These are phyloP conservation scores for Clarias macrocephalus DNA, from an alignment of 2,113 vertebrate species.

Conservation along the genomic window DNA sequence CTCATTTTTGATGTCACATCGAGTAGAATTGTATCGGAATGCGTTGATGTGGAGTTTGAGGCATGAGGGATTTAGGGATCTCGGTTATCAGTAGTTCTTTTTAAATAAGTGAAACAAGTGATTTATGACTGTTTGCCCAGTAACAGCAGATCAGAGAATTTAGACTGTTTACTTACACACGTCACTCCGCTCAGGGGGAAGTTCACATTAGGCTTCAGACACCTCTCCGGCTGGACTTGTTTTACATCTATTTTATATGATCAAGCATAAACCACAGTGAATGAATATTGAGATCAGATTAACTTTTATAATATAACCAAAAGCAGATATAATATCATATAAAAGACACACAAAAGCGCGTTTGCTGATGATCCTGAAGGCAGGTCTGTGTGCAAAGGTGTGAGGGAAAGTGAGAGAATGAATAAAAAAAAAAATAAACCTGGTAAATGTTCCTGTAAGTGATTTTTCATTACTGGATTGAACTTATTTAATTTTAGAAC, in stretches of 20 bases:
- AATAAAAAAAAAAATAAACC: not conserved
- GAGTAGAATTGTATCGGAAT: not conserved
- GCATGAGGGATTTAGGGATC: not conserved
- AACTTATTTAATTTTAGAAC: not conserved
- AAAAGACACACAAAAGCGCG: not conserved
- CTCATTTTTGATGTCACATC: not conserved
- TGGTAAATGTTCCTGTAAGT: not conserved
- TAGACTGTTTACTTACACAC: conserved; percentile 76
- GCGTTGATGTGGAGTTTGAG: not conserved
- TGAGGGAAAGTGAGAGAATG: not conserved
- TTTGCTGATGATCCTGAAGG: not conserved
- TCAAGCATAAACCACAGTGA: not conserved
- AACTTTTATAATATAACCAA: not conserved
- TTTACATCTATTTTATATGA: not conserved
- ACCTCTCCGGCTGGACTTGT: conserved; percentile 30
- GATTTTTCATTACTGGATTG: not conserved
- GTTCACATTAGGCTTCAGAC: conserved; percentile 80
- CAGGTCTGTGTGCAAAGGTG: not conserved
- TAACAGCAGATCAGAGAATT: conserved; percentile 73
- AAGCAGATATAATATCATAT: not conserved
- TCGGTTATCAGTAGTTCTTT: not conserved
- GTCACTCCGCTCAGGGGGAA: conserved; percentile 74
- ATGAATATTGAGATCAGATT: not conserved
- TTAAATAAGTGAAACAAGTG: conserved; percentile 38
- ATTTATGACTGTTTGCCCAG: conserved; percentile 67